Conservation (phyloP, 2,797 vertebrate genomes). For the Aldrovandia affinis region DNA sequence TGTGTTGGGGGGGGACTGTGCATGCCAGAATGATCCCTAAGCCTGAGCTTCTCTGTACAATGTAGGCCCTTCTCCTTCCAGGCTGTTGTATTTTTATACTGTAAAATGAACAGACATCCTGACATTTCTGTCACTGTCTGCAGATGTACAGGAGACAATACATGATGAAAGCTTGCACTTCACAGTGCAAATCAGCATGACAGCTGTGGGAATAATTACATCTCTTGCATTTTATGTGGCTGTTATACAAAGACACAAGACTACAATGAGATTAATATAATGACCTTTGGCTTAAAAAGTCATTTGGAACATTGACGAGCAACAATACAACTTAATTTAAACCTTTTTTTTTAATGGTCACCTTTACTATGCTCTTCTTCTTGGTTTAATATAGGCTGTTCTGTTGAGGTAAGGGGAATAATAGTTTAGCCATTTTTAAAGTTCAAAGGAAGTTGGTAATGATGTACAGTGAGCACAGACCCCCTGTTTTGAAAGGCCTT, state of each 20-base stretch:
- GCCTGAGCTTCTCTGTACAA: slow-evolving; percentile 33
- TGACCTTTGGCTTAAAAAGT: too few relatives aligned
- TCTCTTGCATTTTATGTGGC: too few relatives aligned
- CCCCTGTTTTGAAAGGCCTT: slow-evolving; percentile 30
- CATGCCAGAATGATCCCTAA: neutral
- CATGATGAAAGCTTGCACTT: slow-evolving; percentile 38
- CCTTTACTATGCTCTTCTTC: too few relatives aligned
- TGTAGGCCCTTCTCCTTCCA: slow-evolving; percentile 40
- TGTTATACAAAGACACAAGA: too few relatives aligned
- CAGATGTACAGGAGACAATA: slow-evolving; percentile 51
- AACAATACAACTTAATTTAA: too few relatives aligned
- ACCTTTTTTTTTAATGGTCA: too few relatives aligned
- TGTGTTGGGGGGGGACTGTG: slow-evolving; percentile 23
- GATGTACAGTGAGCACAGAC: slow-evolving; percentile 26
- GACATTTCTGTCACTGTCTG: slow-evolving; percentile 69
- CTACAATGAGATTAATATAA: too few relatives aligned
- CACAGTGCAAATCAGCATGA: neutral
- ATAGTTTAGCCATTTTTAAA: slow-evolving; percentile 41
- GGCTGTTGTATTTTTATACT: slow-evolving; percentile 56
- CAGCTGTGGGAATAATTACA: neutral
- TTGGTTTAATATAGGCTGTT: slow-evolving; percentile 29
- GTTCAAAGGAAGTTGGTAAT: slow-evolving; percentile 49
- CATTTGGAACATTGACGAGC: too few relatives aligned
- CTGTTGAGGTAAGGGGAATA: slow-evolving; percentile 34
- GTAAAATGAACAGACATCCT: slow-evolving; percentile 66